phyloP scores from a whole-genome alignment of 2,888 invertebrate species.

The Agapetus fuscipes region DNA sequence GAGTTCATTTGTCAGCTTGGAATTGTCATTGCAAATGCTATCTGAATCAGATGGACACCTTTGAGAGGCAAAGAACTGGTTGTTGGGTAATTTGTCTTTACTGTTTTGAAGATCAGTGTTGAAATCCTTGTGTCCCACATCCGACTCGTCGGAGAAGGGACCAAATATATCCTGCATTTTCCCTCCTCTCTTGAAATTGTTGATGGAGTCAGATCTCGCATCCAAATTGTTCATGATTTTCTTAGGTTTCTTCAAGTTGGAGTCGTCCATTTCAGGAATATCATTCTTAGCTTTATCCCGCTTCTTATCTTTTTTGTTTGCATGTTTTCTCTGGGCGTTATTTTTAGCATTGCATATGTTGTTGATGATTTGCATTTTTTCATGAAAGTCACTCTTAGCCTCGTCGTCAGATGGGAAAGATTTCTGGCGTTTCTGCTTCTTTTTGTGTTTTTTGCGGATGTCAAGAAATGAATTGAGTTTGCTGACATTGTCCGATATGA shows the following conservation, averaged over 20 bases:
- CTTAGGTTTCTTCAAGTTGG: slow-evolving; percentile 50
- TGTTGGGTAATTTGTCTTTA: slow-evolving; percentile 25
- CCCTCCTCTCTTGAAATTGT: slow-evolving; percentile 53
- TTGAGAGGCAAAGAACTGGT: slow-evolving; percentile 23
- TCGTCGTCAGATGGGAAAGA: slow-evolving; percentile 52
- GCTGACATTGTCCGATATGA: slow-evolving; percentile 33
- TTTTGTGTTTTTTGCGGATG: slow-evolving; percentile 69
- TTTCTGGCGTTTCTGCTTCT: slow-evolving; percentile 74
- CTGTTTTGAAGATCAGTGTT: slow-evolving; percentile 17
- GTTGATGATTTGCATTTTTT: slow-evolving; percentile 17
- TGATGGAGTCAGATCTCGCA: slow-evolving; percentile 28
- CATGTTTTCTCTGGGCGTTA: slow-evolving; percentile 42
- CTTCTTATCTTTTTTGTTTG: slow-evolving; percentile 50
- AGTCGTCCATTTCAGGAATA: slow-evolving; percentile 38
- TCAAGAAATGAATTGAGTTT: slow-evolving; percentile 32
- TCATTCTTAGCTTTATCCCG: slow-evolving; percentile 49
- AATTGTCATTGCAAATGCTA: slow-evolving; percentile 21
- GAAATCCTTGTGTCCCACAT: slow-evolving; percentile 34
- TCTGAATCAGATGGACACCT: slow-evolving; percentile 45
- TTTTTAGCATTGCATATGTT: slow-evolving; percentile 29
- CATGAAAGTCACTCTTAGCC: slow-evolving; percentile 30
- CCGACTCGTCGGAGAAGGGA: slow-evolving; percentile 67
- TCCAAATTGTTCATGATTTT: slow-evolving; percentile 31
- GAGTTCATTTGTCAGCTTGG: slow-evolving; percentile 24
- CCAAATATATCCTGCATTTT: slow-evolving; percentile 87